phyloP scores from a whole-genome alignment of 1,140 invertebrate species.

The Agrilus planipennis region DNA sequence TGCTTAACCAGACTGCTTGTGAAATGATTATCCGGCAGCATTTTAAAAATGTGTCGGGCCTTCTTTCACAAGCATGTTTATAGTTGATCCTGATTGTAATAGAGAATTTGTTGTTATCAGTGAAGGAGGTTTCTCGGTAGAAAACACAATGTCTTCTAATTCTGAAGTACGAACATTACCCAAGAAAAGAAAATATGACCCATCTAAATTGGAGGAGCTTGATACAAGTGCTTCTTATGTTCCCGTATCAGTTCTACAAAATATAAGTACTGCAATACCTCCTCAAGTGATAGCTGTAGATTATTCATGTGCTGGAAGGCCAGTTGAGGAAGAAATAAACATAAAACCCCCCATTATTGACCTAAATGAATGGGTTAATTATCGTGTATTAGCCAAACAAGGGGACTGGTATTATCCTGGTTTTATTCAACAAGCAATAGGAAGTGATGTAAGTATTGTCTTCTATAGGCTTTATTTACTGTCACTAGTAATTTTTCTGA shows the following conservation, averaged over 20 bases:
- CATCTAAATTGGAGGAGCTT: conserved; percentile 63
- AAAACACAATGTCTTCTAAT: conserved; percentile 4
- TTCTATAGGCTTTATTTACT: no score
- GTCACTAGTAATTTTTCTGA: no score
- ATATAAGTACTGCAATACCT: conserved; percentile 27
- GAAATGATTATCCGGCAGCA: no score
- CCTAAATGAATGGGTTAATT: conserved; percentile 81
- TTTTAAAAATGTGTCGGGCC: no score
- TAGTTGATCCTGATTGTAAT: no score
- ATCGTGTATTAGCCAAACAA: conserved; percentile 77
- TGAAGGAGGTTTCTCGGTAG: no score
- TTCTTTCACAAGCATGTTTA: no score
- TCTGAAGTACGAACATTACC: conserved; percentile 53
- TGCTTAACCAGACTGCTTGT: no score
- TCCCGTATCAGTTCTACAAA: conserved; percentile 29
- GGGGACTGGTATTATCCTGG: conserved; percentile 75
- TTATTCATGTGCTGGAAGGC: conserved; percentile 37
- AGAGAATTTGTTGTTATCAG: no score
- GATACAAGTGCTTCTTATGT: conserved; percentile 17
- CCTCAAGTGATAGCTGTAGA: conserved; percentile 48
- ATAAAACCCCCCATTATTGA: conserved; percentile 43
- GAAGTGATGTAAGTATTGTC: conserved; percentile 33
- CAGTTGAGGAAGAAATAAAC: conserved; percentile 12
- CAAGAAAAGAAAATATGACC: conserved; percentile 81
- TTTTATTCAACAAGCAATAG: conserved; percentile 47